Evolutionary conservation across 2,888 invertebrate genomes (phyloP).

Genomic region (Carabus problematicus): DNA sequence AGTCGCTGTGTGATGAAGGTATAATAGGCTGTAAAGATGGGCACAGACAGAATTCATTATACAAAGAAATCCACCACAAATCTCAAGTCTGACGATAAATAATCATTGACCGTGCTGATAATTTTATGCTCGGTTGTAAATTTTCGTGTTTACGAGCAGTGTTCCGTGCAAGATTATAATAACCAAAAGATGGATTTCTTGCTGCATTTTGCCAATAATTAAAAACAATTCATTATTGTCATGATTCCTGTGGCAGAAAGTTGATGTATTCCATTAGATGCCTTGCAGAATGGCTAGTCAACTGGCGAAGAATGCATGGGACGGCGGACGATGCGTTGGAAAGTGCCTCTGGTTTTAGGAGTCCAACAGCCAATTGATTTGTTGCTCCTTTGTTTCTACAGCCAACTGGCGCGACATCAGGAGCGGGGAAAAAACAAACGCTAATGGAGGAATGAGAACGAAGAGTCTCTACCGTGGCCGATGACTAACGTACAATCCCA

Average conservation of each 20-base stretch:
- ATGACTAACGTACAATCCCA: neutral
- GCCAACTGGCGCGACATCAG: slow-evolving; percentile 24
- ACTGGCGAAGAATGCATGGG: neutral
- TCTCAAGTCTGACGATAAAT: slow-evolving; percentile 32
- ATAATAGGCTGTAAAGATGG: slow-evolving; percentile 24
- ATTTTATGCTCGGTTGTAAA: slow-evolving; percentile 36
- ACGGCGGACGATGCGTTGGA: neutral
- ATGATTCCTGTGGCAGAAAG: too few relatives aligned
- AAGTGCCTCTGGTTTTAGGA: slow-evolving; percentile 5
- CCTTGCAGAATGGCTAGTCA: too few relatives aligned
- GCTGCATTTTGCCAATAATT: too few relatives aligned
- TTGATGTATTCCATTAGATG: too few relatives aligned
- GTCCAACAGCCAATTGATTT: slow-evolving; percentile 29
- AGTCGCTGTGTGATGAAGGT: slow-evolving; percentile 34
- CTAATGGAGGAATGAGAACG: slow-evolving; percentile 30
- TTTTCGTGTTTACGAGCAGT: slow-evolving; percentile 25
- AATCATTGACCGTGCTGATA: slow-evolving; percentile 32
- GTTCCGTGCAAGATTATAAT: neutral
- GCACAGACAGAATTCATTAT: slow-evolving; percentile 11
- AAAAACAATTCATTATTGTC: too few relatives aligned
- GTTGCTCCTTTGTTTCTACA: slow-evolving; percentile 34
- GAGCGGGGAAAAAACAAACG: slow-evolving; percentile 33
- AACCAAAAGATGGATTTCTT: too few relatives aligned
- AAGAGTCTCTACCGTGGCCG: neutral
- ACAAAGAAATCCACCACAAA: slow-evolving; percentile 32